These are phyloP conservation scores for Chrysolina oricalcia DNA, from an alignment of 2,888 invertebrate species.

Conservation along the genomic window DNA sequence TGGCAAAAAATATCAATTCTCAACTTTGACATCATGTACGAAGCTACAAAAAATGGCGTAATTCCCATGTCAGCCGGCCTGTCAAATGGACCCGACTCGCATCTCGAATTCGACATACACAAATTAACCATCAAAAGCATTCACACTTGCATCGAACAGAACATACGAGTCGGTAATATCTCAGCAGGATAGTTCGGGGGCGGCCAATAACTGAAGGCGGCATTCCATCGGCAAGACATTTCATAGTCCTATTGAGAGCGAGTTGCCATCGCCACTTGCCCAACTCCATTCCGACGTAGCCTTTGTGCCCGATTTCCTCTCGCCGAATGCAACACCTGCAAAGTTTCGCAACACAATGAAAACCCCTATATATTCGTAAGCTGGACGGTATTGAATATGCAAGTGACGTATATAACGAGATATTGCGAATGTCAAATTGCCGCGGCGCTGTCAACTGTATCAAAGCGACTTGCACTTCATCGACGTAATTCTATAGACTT, in stretches of 20 bases:
- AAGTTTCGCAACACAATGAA: slow-evolving; percentile 60
- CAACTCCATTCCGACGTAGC: slow-evolving; percentile 58
- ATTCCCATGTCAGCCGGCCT: neutral
- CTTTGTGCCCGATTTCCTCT: slow-evolving; percentile 53
- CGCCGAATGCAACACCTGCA: slow-evolving; percentile 63
- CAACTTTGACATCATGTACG: too few species aligned
- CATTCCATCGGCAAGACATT: slow-evolving; percentile 56
- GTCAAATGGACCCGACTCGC: neutral
- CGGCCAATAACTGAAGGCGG: slow-evolving; percentile 45
- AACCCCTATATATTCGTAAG: slow-evolving; percentile 44
- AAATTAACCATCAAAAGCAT: neutral
- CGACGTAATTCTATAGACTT: slow-evolving; percentile 50
- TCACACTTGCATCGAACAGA: neutral
- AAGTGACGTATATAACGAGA: slow-evolving; percentile 62
- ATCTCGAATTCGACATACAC: neutral
- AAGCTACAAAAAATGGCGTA: too few species aligned
- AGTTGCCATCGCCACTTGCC: slow-evolving; percentile 44
- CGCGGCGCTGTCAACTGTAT: slow-evolving; percentile 54
- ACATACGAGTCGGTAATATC: slow-evolving; percentile 38
- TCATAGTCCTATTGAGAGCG: slow-evolving; percentile 56
- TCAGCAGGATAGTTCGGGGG: slow-evolving; percentile 29
- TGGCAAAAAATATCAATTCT: too few species aligned
- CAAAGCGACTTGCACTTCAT: slow-evolving; percentile 53
- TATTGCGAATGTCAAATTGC: slow-evolving; percentile 64
- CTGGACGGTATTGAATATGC: slow-evolving; percentile 61